A percentile compares a stretch with the other conserved stretches of the same genome.
phyloP scores from a whole-genome alignment of 2,888 invertebrate genomes.

The Lottia scabra region DNA sequence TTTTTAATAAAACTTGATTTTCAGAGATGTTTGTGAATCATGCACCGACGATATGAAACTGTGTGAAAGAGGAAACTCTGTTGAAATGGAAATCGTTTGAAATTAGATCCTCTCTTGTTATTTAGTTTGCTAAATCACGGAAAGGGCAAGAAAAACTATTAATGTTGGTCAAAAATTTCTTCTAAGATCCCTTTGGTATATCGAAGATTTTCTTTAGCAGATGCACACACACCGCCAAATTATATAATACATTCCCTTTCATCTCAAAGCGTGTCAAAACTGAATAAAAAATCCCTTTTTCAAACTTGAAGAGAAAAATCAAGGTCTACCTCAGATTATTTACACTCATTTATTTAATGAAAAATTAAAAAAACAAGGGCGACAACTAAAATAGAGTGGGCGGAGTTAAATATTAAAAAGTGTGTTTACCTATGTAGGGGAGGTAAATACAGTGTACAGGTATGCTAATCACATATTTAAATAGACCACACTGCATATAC shows the following conservation, averaged over 20 bases:
- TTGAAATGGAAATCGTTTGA: conserved; percentile 17
- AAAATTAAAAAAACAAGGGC: no score
- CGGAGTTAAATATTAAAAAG: background rate
- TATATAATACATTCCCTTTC: no score
- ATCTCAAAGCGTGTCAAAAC: no score
- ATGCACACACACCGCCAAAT: background rate
- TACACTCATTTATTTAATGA: no score
- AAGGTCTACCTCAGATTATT: no score
- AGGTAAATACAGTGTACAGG: conserved; percentile 2
- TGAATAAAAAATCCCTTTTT: no score
- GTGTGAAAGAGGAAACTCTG: conserved; percentile 13
- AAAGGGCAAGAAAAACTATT: background rate
- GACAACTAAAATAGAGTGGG: no score
- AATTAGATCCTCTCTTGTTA: conserved; percentile 10
- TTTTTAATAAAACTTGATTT: conserved; percentile 19
- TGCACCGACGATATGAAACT: conserved; percentile 20
- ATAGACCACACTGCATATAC: no score
- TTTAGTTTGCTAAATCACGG: background rate
- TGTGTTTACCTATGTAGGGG: background rate
- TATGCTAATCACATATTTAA: background rate
- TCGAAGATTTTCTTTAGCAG: background rate
- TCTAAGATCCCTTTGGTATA: background rate
- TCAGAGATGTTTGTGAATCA: conserved; percentile 17
- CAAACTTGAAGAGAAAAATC: no score
- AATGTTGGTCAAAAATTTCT: background rate